Conservation (phyloP, 2,113 vertebrate species). For the Pheucticus melanocephalus region DNA sequence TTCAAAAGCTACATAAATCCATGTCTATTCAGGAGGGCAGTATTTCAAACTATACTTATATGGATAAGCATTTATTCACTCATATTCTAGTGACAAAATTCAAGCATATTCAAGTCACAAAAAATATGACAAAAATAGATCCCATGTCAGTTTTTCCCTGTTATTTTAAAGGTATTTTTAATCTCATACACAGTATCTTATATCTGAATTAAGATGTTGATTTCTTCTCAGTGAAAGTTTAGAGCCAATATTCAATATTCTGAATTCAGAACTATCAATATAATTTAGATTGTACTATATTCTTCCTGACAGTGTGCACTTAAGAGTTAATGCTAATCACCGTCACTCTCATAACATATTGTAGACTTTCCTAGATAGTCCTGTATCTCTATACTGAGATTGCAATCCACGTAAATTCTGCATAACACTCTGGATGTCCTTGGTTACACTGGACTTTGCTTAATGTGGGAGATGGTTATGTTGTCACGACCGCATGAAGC, state of each 20-base stretch:
- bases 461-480: neutral
- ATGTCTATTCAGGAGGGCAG: neutral
- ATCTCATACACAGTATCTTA: neutral
- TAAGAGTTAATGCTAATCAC: neutral
- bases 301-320: neutral
- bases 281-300: neutral
- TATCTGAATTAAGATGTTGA: neutral
- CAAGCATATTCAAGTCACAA: neutral
- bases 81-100: neutral
- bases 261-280: neutral
- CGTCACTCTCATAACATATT: no score
- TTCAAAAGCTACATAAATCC: neutral
- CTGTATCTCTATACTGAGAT: neutral
- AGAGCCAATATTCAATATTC: neutral
- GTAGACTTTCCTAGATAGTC: neutral
- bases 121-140: neutral
- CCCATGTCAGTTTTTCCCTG: neutral
- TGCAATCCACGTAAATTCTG: neutral
- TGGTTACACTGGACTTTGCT: rapidly evolving
- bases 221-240: neutral
- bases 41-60: neutral
- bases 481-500: neutral
- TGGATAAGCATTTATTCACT: neutral
- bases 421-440: rapidly evolving
- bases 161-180: neutral